Conservation (phyloP, 2,797 vertebrate genomes). For the Rhadinocentrus ornatus region DNA sequence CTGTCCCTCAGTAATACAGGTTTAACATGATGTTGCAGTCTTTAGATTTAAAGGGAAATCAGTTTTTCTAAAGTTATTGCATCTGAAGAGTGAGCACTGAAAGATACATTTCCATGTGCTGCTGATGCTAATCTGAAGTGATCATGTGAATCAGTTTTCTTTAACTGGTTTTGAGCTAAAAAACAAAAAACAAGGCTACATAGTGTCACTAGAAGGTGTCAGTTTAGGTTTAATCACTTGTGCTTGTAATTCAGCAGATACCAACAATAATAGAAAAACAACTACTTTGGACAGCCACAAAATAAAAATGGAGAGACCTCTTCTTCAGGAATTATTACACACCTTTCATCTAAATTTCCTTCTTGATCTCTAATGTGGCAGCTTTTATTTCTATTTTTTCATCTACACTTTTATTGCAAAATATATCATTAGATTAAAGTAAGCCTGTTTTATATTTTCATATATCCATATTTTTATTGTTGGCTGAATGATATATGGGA, state of each 20-base stretch:
- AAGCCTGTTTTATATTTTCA: not conserved
- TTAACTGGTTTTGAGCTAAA: not conserved
- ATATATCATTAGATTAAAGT: not conserved
- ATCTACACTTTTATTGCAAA: not conserved
- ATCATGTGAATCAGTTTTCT: too few relatives aligned
- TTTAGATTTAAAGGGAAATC: conserved; percentile 6
- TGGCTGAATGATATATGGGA: not conserved
- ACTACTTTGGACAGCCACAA: not conserved
- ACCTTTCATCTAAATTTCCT: not conserved
- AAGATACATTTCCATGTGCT: too few relatives aligned
- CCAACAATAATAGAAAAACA: not conserved
- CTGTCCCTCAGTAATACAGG: not conserved
- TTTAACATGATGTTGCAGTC: not conserved
- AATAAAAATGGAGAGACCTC: too few relatives aligned
- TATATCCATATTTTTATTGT: not conserved
- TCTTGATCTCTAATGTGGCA: not conserved
- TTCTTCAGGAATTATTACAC: not conserved
- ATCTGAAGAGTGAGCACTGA: not conserved
- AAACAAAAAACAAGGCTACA: not conserved
- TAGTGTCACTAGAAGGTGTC: not conserved
- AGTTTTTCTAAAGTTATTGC: conserved; percentile 1
- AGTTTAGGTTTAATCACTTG: too few relatives aligned
- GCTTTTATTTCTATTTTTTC: not conserved
- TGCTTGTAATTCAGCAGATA: too few relatives aligned
- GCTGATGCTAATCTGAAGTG: too few relatives aligned